Evolutionary conservation across 2,888 invertebrate genomes (phyloP), one percentile per base, ranked within the genome.

Genomic region (Timema cristinae): DNA sequence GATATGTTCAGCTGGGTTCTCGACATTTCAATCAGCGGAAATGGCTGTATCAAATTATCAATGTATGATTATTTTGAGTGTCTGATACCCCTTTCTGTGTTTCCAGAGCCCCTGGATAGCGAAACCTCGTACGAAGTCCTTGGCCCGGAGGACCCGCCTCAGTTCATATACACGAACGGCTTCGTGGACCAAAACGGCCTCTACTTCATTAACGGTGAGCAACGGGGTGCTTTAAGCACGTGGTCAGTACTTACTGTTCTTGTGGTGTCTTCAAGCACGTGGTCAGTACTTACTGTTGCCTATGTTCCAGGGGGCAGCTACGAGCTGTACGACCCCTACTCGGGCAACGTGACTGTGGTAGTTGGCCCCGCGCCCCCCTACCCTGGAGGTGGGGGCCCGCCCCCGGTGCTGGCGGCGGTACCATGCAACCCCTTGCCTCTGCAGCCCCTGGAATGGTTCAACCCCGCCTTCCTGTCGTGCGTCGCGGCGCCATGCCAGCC

Each of bases 131-230:
- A 68, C 63, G 63, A 63, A 32, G 47, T 81, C 81, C 73, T 59
- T 80, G 80, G 10, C 15, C 81, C 82, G 69, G 81, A 82, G 49
- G 81, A 82, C 59, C 74, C 72, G 9, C 71, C 72, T 9, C 74
- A 70, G 67, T 76, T 74, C 70, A 75, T 74, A 48, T 75, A 76
- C 54, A 75, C 78, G 5, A 74, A 77, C 71, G 84, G 83, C 74
- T 85, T 83, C 79, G 81, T 85, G 76, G 85, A 85, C 77, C 84
- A 83, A 74, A 84, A 83, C 76, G 81, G 84, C 74, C 63, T 75
- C 50, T 84, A 83, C 77, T 84, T 83, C 77, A 79, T 85, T 73
- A 84, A 84, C 77, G 83, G 85, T 85, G 79, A 83, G 84, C 66
- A 32, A 32, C 1, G 2, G 32, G 32, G 32, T 32, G 32, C 32